Evolutionary conservation across 2,888 invertebrate species (phyloP).

Genomic region (Macaria notata): DNA sequence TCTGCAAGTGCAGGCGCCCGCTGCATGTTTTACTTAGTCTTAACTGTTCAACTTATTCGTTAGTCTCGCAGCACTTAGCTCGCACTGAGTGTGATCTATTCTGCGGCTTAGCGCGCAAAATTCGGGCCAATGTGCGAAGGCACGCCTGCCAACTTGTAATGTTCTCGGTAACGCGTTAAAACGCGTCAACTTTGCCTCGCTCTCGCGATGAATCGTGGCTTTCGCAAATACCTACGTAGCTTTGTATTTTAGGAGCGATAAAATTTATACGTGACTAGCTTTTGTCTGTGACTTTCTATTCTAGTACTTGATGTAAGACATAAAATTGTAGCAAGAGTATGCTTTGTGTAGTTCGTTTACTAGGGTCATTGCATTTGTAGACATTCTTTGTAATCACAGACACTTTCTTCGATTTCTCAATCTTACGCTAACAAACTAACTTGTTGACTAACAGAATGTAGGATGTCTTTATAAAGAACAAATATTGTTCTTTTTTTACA

Average conservation of each 20-base stretch:
- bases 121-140: slow-evolving; percentile 55
- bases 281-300: slow-evolving; percentile 3
- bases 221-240: slow-evolving; percentile 15
- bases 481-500: too few relatives aligned
- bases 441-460: too few relatives aligned
- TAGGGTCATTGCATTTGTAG: too few relatives aligned
- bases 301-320: background rate
- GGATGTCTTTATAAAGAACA: too few relatives aligned
- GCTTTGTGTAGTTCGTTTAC: too few relatives aligned
- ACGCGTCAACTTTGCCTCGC: slow-evolving; percentile 51
- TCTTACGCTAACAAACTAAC: too few relatives aligned
- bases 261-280: slow-evolving; percentile 19
- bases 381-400: too few relatives aligned
- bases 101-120: slow-evolving; percentile 45
- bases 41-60: slow-evolving; percentile 2
- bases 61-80: slow-evolving; percentile 4
- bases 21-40: slow-evolving; percentile 1
- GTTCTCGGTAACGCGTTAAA: slow-evolving; percentile 58
- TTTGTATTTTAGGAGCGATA: slow-evolving; percentile 14
- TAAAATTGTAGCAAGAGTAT: too few relatives aligned
- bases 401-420: too few relatives aligned
- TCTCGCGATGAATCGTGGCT: slow-evolving; percentile 28
- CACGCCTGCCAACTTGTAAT: slow-evolving; percentile 59
- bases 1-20: slow-evolving; percentile 2
- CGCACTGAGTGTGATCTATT: slow-evolving; percentile 15